Conservation (phyloP, 2,888 invertebrate genomes). For the Nudaria mundana region DNA sequence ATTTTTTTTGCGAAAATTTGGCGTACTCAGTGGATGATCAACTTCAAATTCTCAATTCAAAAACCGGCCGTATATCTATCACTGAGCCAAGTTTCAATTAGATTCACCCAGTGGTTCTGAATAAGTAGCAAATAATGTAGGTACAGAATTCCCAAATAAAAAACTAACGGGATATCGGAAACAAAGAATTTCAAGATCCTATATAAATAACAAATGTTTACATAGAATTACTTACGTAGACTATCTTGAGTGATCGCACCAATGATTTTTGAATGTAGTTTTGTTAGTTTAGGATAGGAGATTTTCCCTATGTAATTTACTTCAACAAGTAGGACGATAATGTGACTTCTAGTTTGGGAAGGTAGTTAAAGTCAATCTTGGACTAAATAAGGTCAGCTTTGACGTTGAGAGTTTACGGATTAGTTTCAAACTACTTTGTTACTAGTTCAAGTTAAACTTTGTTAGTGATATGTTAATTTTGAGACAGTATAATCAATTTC, state of each 20-base stretch:
- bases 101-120: too few relatives aligned
- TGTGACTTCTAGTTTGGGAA: constrained; percentile 17
- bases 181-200: constrained; percentile 17
- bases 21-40: too few relatives aligned
- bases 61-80: too few relatives aligned
- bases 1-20: too few relatives aligned
- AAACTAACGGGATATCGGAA: too few relatives aligned
- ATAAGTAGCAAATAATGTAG: too few relatives aligned
- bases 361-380: constrained; percentile 20
- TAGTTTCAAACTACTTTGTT: constrained; percentile 2
- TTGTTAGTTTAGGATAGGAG: constrained; percentile 59
- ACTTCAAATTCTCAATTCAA: too few relatives aligned
- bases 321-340: constrained; percentile 27
- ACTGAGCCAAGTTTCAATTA: too few relatives aligned
- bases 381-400: background rate
- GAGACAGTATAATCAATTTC: background rate
- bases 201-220: constrained; percentile 9
- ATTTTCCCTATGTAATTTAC: constrained; percentile 41
- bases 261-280: constrained; percentile 55
- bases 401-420: constrained; percentile 1
- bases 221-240: constrained; percentile 14
- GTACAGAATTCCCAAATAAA: too few relatives aligned
- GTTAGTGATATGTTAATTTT: background rate
- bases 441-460: background rate
- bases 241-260: constrained; percentile 38